Percentiles rank a stretch among this genome's conserved stretches.
phyloP scores from a whole-genome alignment of 2,888 invertebrate genomes.

The Amphipoea lucens region DNA sequence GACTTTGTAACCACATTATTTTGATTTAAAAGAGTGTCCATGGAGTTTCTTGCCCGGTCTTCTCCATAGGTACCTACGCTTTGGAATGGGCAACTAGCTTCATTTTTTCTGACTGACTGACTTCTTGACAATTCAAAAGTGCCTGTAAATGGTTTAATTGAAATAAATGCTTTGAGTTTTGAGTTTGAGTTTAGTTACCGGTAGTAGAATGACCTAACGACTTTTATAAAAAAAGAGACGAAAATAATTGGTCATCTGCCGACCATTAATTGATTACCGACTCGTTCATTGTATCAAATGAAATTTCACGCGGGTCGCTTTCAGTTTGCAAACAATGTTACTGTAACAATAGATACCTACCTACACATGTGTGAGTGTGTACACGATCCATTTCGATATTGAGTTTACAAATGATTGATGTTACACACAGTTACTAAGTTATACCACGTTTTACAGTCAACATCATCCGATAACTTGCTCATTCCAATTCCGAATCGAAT shows the following conservation, averaged over 20 bases:
- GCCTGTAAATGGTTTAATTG: too few species aligned
- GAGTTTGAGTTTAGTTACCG: too few species aligned
- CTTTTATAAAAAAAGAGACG: neutral
- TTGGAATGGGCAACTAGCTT: too few species aligned
- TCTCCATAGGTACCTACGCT: too few species aligned
- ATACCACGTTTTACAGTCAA: slow-evolving; percentile 38
- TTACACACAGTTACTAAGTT: slow-evolving; percentile 2
- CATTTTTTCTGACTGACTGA: too few species aligned
- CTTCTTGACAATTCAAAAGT: too few species aligned
- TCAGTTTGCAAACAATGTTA: slow-evolving; percentile 59
- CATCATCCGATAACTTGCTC: slow-evolving; percentile 33
- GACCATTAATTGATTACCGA: neutral
- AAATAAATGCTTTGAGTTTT: too few species aligned
- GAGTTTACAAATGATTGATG: slow-evolving; percentile 62
- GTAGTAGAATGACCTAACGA: neutral
- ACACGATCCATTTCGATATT: slow-evolving; percentile 39
- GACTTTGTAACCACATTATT: too few species aligned
- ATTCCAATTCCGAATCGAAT: slow-evolving; percentile 35
- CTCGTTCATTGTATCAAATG: slow-evolving; percentile 24
- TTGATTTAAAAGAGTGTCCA: too few species aligned
- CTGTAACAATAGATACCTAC: slow-evolving; percentile 23
- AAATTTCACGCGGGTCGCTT: slow-evolving; percentile 40
- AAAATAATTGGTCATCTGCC: neutral
- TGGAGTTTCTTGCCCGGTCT: too few species aligned
- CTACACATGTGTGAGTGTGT: neutral